These are phyloP conservation scores for Biston stratarius DNA, from an alignment of 2,888 invertebrate genomes.

Conservation along the genomic window DNA sequence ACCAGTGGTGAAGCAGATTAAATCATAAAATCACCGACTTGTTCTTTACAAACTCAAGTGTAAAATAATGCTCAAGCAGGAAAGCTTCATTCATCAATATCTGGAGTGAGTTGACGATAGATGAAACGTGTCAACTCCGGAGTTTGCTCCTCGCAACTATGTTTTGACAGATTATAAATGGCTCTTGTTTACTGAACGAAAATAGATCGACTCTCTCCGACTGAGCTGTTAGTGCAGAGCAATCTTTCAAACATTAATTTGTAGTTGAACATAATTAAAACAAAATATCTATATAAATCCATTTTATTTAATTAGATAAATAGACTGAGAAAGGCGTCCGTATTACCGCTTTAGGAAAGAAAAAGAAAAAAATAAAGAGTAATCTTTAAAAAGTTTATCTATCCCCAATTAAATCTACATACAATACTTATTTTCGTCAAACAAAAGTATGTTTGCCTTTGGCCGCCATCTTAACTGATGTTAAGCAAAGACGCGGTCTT, in stretches of 20 bases:
- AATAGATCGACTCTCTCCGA: constrained; percentile 31
- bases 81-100: constrained; percentile 29
- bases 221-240: constrained; percentile 31
- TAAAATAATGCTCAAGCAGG: constrained; percentile 2
- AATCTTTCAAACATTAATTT: constrained; percentile 31
- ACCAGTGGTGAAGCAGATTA: too few species aligned
- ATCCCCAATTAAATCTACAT: too few species aligned
- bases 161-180: constrained; percentile 46
- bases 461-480: too few species aligned
- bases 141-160: constrained; percentile 32
- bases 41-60: background rate
- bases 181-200: constrained; percentile 44
- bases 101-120: constrained; percentile 23
- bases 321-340: too few species aligned
- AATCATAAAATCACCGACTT: too few species aligned
- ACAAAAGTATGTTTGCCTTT: too few species aligned
- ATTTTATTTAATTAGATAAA: too few species aligned
- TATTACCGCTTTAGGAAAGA: too few species aligned
- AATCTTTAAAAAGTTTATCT: too few species aligned
- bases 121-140: constrained; percentile 28
- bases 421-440: too few species aligned
- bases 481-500: too few species aligned
- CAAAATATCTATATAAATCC: background rate
- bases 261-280: background rate
- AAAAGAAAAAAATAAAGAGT: too few species aligned